Percentiles rank a stretch among this genome's conserved stretches.
Conservation (phyloP, 2,888 invertebrate species). For the Muscina levida region DNA sequence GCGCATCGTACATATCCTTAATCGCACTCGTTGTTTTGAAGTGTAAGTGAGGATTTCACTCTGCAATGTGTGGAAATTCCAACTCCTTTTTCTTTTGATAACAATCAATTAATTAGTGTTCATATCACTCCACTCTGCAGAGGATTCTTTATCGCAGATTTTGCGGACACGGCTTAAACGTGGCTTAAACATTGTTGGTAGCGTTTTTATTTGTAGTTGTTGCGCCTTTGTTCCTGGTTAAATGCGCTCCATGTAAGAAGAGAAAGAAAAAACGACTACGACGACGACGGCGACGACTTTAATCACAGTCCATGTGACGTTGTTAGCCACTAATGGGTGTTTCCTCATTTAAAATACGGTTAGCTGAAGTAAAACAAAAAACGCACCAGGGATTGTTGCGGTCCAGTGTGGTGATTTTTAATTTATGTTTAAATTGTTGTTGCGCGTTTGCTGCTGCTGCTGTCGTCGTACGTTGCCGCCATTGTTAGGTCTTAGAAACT, state of each 20-base stretch:
- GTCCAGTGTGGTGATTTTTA: slow-evolving; percentile 49
- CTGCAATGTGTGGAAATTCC: slow-evolving; percentile 47
- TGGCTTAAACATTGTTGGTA: background rate
- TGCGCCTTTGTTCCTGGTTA: background rate
- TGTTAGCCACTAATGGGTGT: slow-evolving; percentile 62
- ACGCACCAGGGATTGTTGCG: background rate
- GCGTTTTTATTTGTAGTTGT: background rate
- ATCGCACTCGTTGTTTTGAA: no score
- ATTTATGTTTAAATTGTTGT: slow-evolving; percentile 47
- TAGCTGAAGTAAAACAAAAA: background rate
- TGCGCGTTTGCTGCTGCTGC: background rate
- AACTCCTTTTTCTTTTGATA: slow-evolving; percentile 45
- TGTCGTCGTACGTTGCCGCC: background rate
- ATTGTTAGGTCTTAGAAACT: slow-evolving; percentile 16
- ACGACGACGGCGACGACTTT: no score
- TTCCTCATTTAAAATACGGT: slow-evolving; percentile 60
- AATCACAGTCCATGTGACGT: slow-evolving; percentile 62
- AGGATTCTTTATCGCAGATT: slow-evolving; percentile 48
- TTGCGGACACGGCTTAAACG: slow-evolving; percentile 17
- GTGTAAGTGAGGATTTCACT: slow-evolving; percentile 39
- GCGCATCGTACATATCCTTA: background rate
- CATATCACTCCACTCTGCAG: background rate
- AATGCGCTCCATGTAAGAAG: slow-evolving; percentile 34
- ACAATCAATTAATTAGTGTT: slow-evolving; percentile 65
- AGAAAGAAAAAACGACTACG: no score